A percentile compares a stretch with the other conserved stretches of the same genome.
Conservation (phyloP, 2,797 vertebrate genomes). For the Tarsius wallacei region DNA sequence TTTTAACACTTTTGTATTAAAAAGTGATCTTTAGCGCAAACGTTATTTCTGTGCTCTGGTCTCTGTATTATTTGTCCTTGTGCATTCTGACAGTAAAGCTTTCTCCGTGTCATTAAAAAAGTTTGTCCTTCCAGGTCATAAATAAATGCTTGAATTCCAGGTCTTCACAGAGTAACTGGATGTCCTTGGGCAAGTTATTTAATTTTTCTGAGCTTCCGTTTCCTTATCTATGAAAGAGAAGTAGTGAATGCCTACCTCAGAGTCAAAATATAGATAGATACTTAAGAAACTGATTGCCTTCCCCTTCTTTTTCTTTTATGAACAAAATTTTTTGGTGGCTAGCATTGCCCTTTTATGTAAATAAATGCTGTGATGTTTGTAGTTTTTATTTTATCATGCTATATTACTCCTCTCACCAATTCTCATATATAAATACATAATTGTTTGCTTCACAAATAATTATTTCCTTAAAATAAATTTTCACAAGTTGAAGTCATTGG, state of each 20-base stretch:
- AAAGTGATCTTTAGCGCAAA: neutral
- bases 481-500: neutral
- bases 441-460: neutral
- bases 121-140: neutral
- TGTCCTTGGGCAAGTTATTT: neutral
- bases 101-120: neutral
- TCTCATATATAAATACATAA: neutral
- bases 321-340: neutral
- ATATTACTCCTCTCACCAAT: neutral
- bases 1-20: neutral
- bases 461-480: neutral
- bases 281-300: neutral
- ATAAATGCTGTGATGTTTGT: neutral
- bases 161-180: neutral
- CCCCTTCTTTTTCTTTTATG: neutral
- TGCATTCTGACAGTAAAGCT: neutral
- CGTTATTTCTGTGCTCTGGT: neutral
- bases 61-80: neutral
- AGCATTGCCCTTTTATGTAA: neutral
- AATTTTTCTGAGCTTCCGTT: constrained; percentile 26
- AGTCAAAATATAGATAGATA: neutral
- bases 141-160: neutral
- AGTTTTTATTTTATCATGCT: neutral
- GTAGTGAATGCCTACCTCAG: neutral
- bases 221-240: neutral